phyloP scores from a whole-genome alignment of 2,113 vertebrate genomes.

The Lates calcarifer region DNA sequence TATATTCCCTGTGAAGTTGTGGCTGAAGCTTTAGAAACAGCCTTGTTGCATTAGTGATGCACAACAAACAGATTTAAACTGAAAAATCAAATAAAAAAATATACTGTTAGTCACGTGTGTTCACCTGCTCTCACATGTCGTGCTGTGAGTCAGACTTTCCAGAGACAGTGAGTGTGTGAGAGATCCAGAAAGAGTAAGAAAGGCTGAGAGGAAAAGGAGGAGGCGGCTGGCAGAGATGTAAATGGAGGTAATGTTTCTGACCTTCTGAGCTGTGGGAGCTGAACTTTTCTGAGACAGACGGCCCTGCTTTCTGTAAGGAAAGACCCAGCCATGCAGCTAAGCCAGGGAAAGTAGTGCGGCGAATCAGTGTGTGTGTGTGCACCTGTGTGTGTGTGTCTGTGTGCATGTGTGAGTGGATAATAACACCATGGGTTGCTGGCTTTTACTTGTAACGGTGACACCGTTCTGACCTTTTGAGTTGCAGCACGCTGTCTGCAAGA shows the following conservation, averaged over 20 bases:
- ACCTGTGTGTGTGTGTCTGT: slow-evolving; percentile 31
- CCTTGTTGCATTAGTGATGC: not conserved
- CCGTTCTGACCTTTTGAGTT: slow-evolving; percentile 72
- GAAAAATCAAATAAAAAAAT: not conserved
- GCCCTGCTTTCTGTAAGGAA: slow-evolving; percentile 65
- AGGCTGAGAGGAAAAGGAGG: slow-evolving; percentile 16
- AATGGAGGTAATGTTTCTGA: slow-evolving; percentile 77
- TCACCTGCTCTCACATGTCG: slow-evolving; percentile 37
- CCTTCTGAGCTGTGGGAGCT: slow-evolving; percentile 79
- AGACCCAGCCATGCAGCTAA: slow-evolving; percentile 60
- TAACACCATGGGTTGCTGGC: slow-evolving; percentile 65
- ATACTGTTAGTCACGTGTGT: slow-evolving; percentile 16
- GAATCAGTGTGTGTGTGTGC: slow-evolving; percentile 32
- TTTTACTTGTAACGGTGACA: slow-evolving; percentile 73
- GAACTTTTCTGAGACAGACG: slow-evolving; percentile 71
- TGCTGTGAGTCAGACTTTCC: slow-evolving; percentile 34
- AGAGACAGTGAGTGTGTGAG: not conserved
- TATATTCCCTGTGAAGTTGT: not conserved
- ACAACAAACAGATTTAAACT: not conserved
- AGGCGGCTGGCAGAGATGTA: slow-evolving; percentile 65
- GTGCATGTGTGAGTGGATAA: slow-evolving; percentile 55
- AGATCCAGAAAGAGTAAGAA: slow-evolving; percentile 27
- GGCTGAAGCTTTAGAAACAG: not conserved
- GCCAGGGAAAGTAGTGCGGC: slow-evolving; percentile 38
- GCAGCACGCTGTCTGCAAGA: slow-evolving; percentile 39